phyloP scores from a whole-genome alignment of 2,888 invertebrate genomes.

The Tetrapedia diversipes region DNA sequence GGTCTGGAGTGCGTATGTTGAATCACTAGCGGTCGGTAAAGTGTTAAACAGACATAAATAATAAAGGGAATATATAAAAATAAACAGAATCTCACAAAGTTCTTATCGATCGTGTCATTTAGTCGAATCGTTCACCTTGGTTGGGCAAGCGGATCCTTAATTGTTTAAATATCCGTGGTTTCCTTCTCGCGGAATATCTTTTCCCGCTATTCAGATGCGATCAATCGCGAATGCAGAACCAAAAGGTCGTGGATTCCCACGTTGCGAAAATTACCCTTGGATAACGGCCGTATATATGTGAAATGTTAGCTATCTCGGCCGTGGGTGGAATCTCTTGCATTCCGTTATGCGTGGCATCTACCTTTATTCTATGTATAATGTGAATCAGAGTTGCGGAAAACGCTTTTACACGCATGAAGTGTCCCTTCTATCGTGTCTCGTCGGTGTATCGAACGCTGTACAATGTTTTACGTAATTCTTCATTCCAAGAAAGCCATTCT shows the following conservation, averaged over 20 bases:
- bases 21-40: no score
- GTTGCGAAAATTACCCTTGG: constrained; percentile 48
- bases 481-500: constrained; percentile 25
- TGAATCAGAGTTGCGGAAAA: constrained; percentile 64
- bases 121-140: background rate
- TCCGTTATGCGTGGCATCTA: constrained; percentile 71
- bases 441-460: constrained; percentile 53
- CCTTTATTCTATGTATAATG: constrained; percentile 72
- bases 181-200: constrained; percentile 14
- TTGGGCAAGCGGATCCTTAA: background rate
- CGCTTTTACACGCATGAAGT: constrained; percentile 39
- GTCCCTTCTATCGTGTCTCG: constrained; percentile 30
- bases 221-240: constrained; percentile 33
- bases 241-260: constrained; percentile 44
- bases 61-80: no score
- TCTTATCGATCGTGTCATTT: background rate
- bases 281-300: constrained; percentile 63
- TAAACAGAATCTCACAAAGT: background rate
- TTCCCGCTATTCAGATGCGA: constrained; percentile 27
- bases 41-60: no score
- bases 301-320: constrained; percentile 66
- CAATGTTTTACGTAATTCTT: constrained; percentile 62
- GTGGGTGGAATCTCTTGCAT: constrained; percentile 62
- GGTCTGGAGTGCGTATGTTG: no score
- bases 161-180: background rate